phyloP scores from a whole-genome alignment of 2,888 invertebrate species.

The Drosophila kuntzei region DNA sequence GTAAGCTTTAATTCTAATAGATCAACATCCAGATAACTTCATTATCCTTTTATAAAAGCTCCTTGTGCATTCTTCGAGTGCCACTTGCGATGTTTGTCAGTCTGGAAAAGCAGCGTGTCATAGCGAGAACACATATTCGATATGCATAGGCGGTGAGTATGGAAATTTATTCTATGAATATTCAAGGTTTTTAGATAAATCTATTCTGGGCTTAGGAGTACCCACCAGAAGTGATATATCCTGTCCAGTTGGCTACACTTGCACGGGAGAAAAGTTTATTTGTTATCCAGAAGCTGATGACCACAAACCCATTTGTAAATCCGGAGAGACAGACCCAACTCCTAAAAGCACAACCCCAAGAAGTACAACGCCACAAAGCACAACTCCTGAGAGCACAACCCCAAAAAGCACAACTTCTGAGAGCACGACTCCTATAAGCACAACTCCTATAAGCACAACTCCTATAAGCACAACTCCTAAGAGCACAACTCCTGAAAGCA shows the following conservation, averaged over 20 bases:
- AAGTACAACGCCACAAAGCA: neutral
- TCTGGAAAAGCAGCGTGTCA: slow-evolving; percentile 55
- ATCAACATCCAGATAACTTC: neutral
- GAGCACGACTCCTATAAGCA: neutral
- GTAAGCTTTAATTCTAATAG: neutral
- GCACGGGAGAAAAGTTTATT: slow-evolving; percentile 59
- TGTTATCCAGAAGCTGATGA: slow-evolving; percentile 44
- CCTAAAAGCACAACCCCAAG: no score
- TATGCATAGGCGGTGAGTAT: slow-evolving; percentile 48
- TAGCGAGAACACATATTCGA: slow-evolving; percentile 54
- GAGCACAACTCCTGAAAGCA: neutral
- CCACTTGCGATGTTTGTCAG: slow-evolving; percentile 58
- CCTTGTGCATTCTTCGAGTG: slow-evolving; percentile 37
- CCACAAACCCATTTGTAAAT: slow-evolving; percentile 37
- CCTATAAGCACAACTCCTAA: neutral
- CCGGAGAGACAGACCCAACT: neutral
- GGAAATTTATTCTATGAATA: neutral
- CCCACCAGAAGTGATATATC: slow-evolving; percentile 28
- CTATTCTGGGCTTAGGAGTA: slow-evolving; percentile 22
- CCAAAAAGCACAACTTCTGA: neutral
- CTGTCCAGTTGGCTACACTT: slow-evolving; percentile 50
- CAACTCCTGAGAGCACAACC: neutral
- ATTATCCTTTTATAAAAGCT: slow-evolving; percentile 34
- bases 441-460: neutral
- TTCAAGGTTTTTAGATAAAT: no score